Evolutionary conservation across 2,888 invertebrate genomes (phyloP), one percentile per base, ranked within the genome.

Genomic region (Oscheius sp.): DNA sequence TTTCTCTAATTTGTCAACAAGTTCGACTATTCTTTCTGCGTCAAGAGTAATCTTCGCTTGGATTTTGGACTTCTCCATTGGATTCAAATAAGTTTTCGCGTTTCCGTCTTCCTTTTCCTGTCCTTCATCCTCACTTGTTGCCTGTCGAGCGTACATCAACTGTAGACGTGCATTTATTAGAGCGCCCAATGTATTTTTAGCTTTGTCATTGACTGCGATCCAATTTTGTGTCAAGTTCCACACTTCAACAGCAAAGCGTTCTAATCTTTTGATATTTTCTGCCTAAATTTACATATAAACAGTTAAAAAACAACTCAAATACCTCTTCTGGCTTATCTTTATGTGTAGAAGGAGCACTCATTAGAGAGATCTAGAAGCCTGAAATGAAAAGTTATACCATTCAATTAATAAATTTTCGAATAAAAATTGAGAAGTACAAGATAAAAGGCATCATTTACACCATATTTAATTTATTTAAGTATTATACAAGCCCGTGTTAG

Each of bases 211-310:
- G 3, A 71, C 53, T 3, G 69, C 69, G 8, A 46, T 70, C 81
- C 81, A 81, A 46, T 76, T 74, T 69, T 74, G 74, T 1, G 76
- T 77, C 64, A 79, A 65, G 67, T 81, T 81, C 78, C 78, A 81
- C 10, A 79, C 76, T 72, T 81, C 79, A 20, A 79, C 72, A 1
- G 75, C 74, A 45, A 81, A 76, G 8, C 78, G 73, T 17, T 72
- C 71, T 1, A 77, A 69, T 27, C 75, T 53, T 52, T 78, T 78
- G 27, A 76, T 10, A 23, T 46, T 50, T n/a, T 64, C 34, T 8
- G 64, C 20, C 61, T 61, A 31, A 45, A 55, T 29, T 6, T 46
- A 46, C 8, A 37, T 37, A 37, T 10, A 37, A 37, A 37, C 8
- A 37, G 37, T 37, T 10, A 37, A 37, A 37, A 8, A 37, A 37